phyloP scores from a whole-genome alignment of 2,797 vertebrate species.

The Rhinogobio ventralis region DNA sequence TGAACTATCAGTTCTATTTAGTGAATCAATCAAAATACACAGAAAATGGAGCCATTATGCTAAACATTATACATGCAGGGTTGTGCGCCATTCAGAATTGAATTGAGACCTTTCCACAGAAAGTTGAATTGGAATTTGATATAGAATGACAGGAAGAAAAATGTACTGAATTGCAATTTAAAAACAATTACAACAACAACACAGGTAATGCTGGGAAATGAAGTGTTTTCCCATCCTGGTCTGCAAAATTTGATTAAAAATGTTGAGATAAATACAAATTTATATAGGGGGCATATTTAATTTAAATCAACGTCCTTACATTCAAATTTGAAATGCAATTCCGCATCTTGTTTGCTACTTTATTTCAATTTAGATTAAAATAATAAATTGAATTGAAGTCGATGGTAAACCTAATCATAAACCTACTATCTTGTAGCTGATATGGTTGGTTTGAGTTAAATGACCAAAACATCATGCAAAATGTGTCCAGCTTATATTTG shows the following conservation, averaged over 20 bases:
- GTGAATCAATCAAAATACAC: slow-evolving; percentile 18
- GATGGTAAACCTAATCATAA: neutral
- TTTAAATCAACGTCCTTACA: neutral
- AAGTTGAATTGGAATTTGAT: neutral
- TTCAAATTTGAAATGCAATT: neutral
- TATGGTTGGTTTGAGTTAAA: neutral
- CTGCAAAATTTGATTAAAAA: neutral
- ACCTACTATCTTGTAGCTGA: neutral
- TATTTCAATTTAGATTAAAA: neutral
- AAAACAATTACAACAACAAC: neutral
- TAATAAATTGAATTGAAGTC: too few species aligned
- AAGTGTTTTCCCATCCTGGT: neutral
- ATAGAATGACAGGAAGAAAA: neutral
- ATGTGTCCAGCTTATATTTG: neutral
- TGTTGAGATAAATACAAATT: neutral
- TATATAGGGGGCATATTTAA: neutral
- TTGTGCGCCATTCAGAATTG: neutral
- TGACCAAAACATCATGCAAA: neutral
- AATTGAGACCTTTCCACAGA: neutral
- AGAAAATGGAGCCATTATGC: neutral
- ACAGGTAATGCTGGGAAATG: neutral
- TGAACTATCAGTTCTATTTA: neutral
- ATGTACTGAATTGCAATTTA: neutral
- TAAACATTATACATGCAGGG: neutral
- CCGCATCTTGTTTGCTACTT: neutral